Conservation (phyloP, 2,797 vertebrate species). For the Bucorvus abyssinicus region DNA sequence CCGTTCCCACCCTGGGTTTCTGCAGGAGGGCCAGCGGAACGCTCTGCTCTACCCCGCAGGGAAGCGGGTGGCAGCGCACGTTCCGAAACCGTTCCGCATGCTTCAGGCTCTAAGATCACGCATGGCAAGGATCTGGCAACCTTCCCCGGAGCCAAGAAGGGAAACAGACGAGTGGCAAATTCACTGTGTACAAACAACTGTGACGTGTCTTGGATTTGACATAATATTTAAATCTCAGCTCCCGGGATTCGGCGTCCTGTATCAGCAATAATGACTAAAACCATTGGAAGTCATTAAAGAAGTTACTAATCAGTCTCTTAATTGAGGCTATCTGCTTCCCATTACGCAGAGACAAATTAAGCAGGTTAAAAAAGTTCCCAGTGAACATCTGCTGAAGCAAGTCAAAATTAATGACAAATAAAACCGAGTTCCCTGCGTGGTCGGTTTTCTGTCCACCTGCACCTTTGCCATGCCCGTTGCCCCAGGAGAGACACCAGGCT, state of each 20-base stretch:
- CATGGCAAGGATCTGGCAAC: not conserved
- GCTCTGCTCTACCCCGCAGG: fast-evolving
- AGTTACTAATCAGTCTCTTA: slow-evolving; percentile 69
- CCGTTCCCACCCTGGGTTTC: not conserved
- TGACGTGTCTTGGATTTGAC: not conserved
- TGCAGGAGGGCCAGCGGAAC: not conserved
- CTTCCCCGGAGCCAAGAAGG: not conserved
- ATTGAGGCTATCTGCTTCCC: slow-evolving; percentile 70
- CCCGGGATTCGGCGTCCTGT: slow-evolving; percentile 15
- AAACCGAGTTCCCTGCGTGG: slow-evolving; percentile 47
- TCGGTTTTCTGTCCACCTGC: slow-evolving; percentile 51
- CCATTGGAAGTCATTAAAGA: slow-evolving; percentile 72
- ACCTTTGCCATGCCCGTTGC: not conserved
- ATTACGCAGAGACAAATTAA: slow-evolving; percentile 72
- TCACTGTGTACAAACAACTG: not conserved
- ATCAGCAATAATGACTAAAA: slow-evolving; percentile 62
- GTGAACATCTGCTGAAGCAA: slow-evolving; percentile 73
- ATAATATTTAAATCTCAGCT: slow-evolving; percentile 10
- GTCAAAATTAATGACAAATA: slow-evolving; percentile 75
- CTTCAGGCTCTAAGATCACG: not conserved
- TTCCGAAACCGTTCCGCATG: not conserved
- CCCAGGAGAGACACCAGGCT: not conserved
- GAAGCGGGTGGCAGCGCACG: fast-evolving
- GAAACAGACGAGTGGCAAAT: not conserved
- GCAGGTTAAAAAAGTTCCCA: slow-evolving; percentile 68